Evolutionary conservation across 2,113 vertebrate genomes (phyloP).

Genomic region (Paedocypris sp.): DNA sequence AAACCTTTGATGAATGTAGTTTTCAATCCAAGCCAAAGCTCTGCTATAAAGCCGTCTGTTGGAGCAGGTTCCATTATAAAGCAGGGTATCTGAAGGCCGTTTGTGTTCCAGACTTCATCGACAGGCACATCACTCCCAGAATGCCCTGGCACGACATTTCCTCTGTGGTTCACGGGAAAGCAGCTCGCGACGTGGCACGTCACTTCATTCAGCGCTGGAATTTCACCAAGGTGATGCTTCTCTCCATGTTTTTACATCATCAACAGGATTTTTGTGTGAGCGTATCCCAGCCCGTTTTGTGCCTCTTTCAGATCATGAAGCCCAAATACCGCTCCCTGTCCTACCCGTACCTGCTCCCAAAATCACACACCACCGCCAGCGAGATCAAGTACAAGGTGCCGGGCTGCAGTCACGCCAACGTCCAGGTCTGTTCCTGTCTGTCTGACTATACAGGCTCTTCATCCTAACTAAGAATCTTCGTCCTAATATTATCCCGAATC

Average conservation of each 20-base stretch:
- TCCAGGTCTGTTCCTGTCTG: constrained; percentile 71
- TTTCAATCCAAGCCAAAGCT: no score
- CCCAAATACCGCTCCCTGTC: constrained; percentile 82
- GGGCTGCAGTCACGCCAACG: constrained; percentile 57
- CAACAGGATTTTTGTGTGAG: neutral
- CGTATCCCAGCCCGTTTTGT: no score
- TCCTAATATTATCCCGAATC: no score
- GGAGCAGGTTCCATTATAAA: no score
- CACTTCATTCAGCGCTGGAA: constrained; percentile 99
- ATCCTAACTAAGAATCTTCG: no score
- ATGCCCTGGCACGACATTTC: constrained; percentile 97
- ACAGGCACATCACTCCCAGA: constrained; percentile 81
- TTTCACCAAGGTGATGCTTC: constrained; percentile 76
- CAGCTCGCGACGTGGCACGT: constrained; percentile 79
- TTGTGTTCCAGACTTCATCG: constrained; percentile 76
- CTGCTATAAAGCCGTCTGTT: no score
- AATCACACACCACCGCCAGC: constrained; percentile 75
- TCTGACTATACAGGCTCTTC: no score
- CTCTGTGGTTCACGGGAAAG: constrained; percentile 80
- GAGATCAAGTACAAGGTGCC: constrained; percentile 78
- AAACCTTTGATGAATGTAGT: no score
- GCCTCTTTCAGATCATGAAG: constrained; percentile 77
- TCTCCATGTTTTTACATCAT: neutral
- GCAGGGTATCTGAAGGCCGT: neutral
- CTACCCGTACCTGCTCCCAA: constrained; percentile 84